Percentiles rank a stretch among this genome's conserved stretches.
Evolutionary conservation across 2,113 vertebrate genomes (phyloP).

Genomic region (Callipepla squamata): DNA sequence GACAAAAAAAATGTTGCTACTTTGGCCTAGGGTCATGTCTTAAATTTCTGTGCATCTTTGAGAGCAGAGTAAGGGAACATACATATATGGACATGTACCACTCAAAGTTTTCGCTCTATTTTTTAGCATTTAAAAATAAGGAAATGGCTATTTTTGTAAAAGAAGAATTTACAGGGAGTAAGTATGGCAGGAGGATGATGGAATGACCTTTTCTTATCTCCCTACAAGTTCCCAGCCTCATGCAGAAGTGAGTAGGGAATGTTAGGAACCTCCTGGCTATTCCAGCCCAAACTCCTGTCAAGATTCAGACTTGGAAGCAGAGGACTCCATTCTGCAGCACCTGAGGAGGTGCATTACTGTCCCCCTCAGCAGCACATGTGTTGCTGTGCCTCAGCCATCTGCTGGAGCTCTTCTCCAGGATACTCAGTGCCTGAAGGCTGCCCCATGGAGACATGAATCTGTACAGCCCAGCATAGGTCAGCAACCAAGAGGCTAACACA

Average conservation of each 20-base stretch:
- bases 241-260: background rate
- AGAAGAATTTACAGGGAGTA: background rate
- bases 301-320: background rate
- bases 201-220: background rate
- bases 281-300: background rate
- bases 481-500: background rate
- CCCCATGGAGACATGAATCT: rapidly evolving
- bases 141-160: background rate
- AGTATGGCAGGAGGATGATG: background rate
- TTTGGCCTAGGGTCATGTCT: background rate
- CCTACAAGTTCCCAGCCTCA: background rate
- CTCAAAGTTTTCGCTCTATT: background rate
- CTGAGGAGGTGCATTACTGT: background rate
- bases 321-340: background rate
- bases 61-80: rapidly evolving
- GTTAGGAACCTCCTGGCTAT: background rate
- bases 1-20: background rate
- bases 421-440: rapidly evolving
- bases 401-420: background rate
- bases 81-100: rapidly evolving
- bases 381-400: background rate
- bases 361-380: background rate
- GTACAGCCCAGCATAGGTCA: background rate
- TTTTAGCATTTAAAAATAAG: background rate
- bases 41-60: background rate